Conservation (phyloP, 2,113 vertebrate genomes). For the Formicarius rufipectus region DNA sequence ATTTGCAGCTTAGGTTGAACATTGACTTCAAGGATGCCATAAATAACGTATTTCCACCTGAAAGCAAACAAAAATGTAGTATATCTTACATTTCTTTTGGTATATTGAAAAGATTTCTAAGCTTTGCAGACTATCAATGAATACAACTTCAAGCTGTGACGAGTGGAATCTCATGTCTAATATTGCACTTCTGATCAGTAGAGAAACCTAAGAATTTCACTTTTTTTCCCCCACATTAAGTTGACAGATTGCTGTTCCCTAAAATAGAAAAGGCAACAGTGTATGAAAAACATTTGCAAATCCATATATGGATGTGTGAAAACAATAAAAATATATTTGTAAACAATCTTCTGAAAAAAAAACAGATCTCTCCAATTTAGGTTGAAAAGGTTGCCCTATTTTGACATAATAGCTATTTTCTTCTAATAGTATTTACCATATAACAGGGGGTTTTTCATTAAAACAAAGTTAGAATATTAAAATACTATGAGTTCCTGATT, state of each 20-base stretch:
- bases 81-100: not conserved
- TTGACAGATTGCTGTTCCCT: not conserved
- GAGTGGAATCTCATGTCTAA: not conserved
- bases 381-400: not conserved
- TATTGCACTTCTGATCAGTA: not conserved
- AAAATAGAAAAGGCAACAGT: not conserved
- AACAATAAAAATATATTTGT: not conserved
- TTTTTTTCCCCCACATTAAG: not conserved
- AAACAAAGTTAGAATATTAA: not conserved
- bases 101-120: not conserved
- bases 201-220: not conserved
- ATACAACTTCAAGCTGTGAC: not conserved
- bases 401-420: not conserved
- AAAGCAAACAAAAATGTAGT: not conserved
- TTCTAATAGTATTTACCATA: not conserved
- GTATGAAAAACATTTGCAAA: not conserved
- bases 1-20: constrained; percentile 86
- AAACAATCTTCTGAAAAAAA: not conserved
- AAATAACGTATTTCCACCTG: constrained; percentile 93
- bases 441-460: not conserved
- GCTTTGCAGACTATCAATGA: not conserved
- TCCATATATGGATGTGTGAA: fast-evolving
- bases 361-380: not conserved
- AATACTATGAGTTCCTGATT: not conserved
- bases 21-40: constrained; percentile 87